Evolutionary conservation across 2,888 invertebrate genomes (phyloP).

Genomic region (Unio pictorum): DNA sequence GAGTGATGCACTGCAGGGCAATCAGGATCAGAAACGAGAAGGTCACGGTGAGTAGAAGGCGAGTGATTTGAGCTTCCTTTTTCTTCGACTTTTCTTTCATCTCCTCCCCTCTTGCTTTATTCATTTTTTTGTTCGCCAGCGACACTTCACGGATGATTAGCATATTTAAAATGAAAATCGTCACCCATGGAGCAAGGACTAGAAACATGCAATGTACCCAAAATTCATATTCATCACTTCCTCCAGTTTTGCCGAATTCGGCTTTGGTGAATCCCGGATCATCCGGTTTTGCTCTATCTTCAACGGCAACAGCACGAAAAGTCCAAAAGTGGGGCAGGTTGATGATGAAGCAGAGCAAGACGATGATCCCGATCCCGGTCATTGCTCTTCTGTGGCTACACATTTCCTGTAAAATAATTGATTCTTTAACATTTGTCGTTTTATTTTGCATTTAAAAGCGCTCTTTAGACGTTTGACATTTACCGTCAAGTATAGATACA

Average conservation of each 20-base stretch:
- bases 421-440: background rate
- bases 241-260: constrained; percentile 38
- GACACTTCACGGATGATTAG: constrained; percentile 45
- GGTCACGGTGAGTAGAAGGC: constrained; percentile 50
- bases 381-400: constrained; percentile 45
- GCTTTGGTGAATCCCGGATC: constrained; percentile 30
- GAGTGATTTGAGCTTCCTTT: constrained; percentile 51
- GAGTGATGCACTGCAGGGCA: constrained; percentile 51
- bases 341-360: constrained; percentile 46
- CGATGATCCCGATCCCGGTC: constrained; percentile 43
- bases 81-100: constrained; percentile 35
- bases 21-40: constrained; percentile 54
- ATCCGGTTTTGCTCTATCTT: constrained; percentile 18
- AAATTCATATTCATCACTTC: constrained; percentile 53
- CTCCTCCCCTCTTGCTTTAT: constrained; percentile 32
- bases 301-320: constrained; percentile 27
- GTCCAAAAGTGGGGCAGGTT: constrained; percentile 54
- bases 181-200: constrained; percentile 49
- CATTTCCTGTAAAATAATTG: constrained; percentile 36
- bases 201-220: constrained; percentile 61
- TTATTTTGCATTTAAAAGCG: no score
- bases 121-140: constrained; percentile 43
- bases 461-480: no score
- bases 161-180: constrained; percentile 49
- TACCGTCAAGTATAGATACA: no score